Evolutionary conservation across 2,888 invertebrate genomes (phyloP).

Genomic region (Strigamia maritima): DNA sequence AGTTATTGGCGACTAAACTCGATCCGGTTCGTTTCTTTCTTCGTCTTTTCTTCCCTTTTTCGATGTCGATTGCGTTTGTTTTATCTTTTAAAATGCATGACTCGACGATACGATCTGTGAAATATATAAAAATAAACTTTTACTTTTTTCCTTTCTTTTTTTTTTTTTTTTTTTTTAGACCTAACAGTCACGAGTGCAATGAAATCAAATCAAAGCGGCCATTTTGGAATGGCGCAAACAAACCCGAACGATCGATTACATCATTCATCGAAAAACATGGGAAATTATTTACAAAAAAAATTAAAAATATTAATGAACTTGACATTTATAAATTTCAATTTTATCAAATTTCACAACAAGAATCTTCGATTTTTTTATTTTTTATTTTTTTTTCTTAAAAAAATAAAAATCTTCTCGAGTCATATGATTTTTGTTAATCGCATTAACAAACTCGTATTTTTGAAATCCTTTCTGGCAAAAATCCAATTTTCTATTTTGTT

Average conservation of each 20-base stretch:
- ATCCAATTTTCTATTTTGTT: too few species aligned
- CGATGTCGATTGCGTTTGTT: slow-evolving; percentile 69
- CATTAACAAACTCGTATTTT: neutral
- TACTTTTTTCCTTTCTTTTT: neutral
- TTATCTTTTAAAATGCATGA: slow-evolving; percentile 22
- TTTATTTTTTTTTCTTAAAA: too few species aligned
- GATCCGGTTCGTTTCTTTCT: slow-evolving; percentile 87
- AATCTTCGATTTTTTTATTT: too few species aligned
- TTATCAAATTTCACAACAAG: neutral
- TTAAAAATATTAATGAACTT: neutral
- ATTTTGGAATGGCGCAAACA: neutral
- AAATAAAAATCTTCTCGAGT: too few species aligned
- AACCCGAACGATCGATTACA: neutral
- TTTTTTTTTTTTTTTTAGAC: neutral
- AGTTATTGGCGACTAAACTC: slow-evolving; percentile 76
- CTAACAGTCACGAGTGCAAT: neutral
- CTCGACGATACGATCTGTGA: slow-evolving; percentile 17
- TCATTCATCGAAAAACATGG: neutral
- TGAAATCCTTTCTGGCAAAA: neutral
- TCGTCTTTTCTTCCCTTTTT: slow-evolving; percentile 80
- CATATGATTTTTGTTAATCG: too few species aligned
- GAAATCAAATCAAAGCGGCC: neutral
- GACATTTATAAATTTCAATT: neutral
- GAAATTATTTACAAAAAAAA: neutral
- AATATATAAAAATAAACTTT: neutral